Evolutionary conservation across 2,888 invertebrate genomes (phyloP).

Genomic region (Tinea semifulvella): DNA sequence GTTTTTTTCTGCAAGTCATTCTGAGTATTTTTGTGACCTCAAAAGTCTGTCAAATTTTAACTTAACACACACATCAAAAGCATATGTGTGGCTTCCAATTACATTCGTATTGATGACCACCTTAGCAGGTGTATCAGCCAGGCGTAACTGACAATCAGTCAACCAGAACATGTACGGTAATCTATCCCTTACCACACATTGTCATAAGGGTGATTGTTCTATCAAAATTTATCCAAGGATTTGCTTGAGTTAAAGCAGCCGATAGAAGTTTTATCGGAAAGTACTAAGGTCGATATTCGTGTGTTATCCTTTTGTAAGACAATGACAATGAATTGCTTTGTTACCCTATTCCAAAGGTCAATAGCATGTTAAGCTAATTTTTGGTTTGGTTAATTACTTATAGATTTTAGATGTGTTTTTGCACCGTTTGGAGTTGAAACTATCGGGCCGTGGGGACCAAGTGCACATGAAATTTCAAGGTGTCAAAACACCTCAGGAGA

Average conservation of each 20-base stretch:
- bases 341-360: constrained; percentile 43
- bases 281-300: constrained; percentile 35
- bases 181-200: constrained; percentile 15
- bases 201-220: constrained; percentile 5
- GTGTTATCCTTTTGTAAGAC: constrained; percentile 28
- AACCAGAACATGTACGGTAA: constrained; percentile 28
- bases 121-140: constrained; percentile 48
- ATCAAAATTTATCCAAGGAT: constrained; percentile 20
- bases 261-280: constrained; percentile 38
- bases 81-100: constrained; percentile 39
- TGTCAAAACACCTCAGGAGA: no score
- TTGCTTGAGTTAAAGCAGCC: constrained; percentile 29
- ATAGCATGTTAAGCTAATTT: constrained; percentile 48
- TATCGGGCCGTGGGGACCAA: no score
- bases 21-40: no score
- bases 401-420: no score
- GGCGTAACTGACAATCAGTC: constrained; percentile 48
- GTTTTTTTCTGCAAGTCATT: no score
- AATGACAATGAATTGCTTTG: constrained; percentile 30
- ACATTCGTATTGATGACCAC: constrained; percentile 59
- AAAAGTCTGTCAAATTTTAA: no score
- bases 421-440: no score
- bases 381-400: constrained; percentile 53
- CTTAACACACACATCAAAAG: constrained; percentile 13
- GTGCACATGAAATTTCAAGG: no score